Base-by-base conservation (phyloP, 2,888 invertebrate species). In the Dusona sp. region DNA sequence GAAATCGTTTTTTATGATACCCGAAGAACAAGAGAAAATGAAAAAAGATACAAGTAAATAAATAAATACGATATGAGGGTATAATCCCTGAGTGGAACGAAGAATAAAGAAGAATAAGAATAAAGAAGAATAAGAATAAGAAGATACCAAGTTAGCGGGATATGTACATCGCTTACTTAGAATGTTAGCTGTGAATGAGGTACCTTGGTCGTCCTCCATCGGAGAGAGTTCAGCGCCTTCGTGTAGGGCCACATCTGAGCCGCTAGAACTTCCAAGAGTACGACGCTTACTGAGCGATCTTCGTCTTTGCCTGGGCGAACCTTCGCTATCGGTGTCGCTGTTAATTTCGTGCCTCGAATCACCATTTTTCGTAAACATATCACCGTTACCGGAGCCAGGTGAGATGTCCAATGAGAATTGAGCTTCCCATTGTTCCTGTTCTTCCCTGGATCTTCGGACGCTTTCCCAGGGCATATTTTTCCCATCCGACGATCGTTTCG, bases 181-280 rank as follows among this genome's bases (percentile, higher is more conserved):
- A 93, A 93, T 89, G 91, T 93, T 93, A 94, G 93, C 92, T 93
- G 93, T 93, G 92, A 93, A 91, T 92, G 93, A 92, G 94, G 94
- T 95, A 96, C 96, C 96, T 95, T 96, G 95, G 94, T 96, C 96
- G 92, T 96, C 96, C 91, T 96, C 96, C 92, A 94, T 92, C 87
- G 94, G 94, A 92, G 96, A 96, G 87, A 96, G 94, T 91, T 96
- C 96, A 68, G 95, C 95, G 82, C 96, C 96, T 93, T 96, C 96
- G 92, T 96, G 96, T 86, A 96, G 94, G 85, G 96, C 96, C 84
- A 96, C 95, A 92, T 96, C 96, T 51, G 96, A 96, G 79, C 96
- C 96, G 91, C 96, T 96, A 86, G 96, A 96, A 91, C 96, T 96
- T 89, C 96, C 96, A 83, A 96, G 92, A 54, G 95, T 95, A 91